Evolutionary conservation across 1,140 invertebrate genomes (phyloP).

Genomic region (Samia ricini): DNA sequence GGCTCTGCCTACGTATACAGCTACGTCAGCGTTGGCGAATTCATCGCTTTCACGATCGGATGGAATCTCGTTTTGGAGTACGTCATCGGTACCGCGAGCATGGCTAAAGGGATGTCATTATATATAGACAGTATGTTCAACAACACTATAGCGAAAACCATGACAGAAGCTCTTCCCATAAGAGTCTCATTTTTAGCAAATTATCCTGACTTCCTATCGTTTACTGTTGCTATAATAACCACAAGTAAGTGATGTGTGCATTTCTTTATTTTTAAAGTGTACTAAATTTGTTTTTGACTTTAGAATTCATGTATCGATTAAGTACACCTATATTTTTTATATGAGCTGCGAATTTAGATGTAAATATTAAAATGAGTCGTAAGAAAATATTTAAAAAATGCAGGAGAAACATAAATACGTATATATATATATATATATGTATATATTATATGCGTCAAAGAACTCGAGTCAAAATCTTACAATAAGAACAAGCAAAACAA

Average conservation of each 20-base stretch:
- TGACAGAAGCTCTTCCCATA: slow-evolving; percentile 85
- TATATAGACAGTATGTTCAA: slow-evolving; percentile 91
- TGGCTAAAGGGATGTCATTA: slow-evolving; percentile 93
- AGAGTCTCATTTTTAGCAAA: slow-evolving; percentile 84
- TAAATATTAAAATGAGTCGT: too few relatives aligned
- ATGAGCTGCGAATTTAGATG: too few relatives aligned
- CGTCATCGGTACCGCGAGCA: slow-evolving; percentile 89
- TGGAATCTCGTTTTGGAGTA: slow-evolving; percentile 96
- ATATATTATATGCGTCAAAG: too few relatives aligned
- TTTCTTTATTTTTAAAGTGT: neutral
- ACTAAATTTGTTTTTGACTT: neutral
- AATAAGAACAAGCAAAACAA: too few relatives aligned
- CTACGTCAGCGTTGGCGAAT: slow-evolving; percentile 92
- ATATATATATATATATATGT: too few relatives aligned
- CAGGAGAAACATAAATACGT: too few relatives aligned
- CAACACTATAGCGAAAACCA: slow-evolving; percentile 84
- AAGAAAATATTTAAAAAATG: too few relatives aligned
- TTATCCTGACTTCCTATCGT: slow-evolving; percentile 92
- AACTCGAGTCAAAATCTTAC: too few relatives aligned
- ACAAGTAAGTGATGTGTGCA: slow-evolving; percentile 72
- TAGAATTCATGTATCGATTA: neutral
- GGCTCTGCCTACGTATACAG: slow-evolving; percentile 94
- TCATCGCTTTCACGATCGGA: slow-evolving; percentile 87
- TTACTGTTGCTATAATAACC: slow-evolving; percentile 83
- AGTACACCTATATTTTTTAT: too few relatives aligned